Base-by-base conservation (phyloP, 2,113 vertebrate species). In the Dasyprocta punctata region DNA sequence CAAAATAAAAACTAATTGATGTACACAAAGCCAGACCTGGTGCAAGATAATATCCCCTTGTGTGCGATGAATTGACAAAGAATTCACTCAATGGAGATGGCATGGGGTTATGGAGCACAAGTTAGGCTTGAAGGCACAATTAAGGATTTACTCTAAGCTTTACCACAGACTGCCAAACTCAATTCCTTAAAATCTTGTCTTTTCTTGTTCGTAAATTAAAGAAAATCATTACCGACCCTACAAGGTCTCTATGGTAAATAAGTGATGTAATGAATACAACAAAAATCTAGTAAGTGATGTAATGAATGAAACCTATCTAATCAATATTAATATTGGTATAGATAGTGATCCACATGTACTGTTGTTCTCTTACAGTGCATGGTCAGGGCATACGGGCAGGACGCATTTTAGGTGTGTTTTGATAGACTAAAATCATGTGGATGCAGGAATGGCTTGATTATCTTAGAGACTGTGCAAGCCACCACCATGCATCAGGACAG, bases 141-240 rank as follows among this genome's bases (percentile, higher is more conserved):
- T 33, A 80, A 63, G 36, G 61, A 90, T 58, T 87, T 30, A 65
- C 19, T 75, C 7, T 81, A 47, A 60, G 41, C 30, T 36, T 10
- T 52, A 19, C 11, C 69, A 80, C 26, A 67, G 41, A 16, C 26
- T 41, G 56, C 5, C 58, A 54, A 87, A 86, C 3, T 67, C 87
- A 75, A 4, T 12, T 83, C 28, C 24, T 36, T 38, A 30, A 60
- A 65, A 28, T 56, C 67, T 78, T 84, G 7, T 8, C 71, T 87
- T 84, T 54, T 19, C n/a, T 86, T 54, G 7, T 47, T 93, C 60
- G 12, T 41, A 91, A 96, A 67, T 36, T 36, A 67, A 95, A 49
- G 89, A 58, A 9, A 60, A 49, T 24, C 41, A 47, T 63, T 65
- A 77, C 24, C 8, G 6, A 33, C 4, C 14, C 16, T 52, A 63